Base-by-base conservation (phyloP, 2,888 invertebrate species). In the Argyresthia goedartella region DNA sequence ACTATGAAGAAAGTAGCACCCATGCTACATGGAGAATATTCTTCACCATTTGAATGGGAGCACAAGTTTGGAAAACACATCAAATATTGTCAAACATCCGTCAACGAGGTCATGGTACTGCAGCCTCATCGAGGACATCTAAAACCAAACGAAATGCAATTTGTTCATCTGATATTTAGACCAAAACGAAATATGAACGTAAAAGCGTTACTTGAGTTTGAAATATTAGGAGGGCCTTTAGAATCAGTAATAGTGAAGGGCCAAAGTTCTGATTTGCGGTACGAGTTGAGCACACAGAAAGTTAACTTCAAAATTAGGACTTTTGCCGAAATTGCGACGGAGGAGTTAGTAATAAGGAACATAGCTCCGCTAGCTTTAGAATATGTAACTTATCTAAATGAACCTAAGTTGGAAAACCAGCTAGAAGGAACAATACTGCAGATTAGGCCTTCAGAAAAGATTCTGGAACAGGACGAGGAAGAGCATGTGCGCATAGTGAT, bases 141-240 rank as follows among this genome's bases (percentile, higher is more conserved):
- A 35, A 81, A 82, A 55, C 88, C 89, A 4, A 81, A 73, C 59
- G 88, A 89, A 68, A 65, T 72, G 51, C 85, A 87, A 62, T 68
- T 79, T 52, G 60, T 89, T 48, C 81, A 86, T 49, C 70, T 90
- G 3, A 76, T 81, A 52, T 88, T 89, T 57, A 76, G 69, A 55
- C 88, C 89, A 3, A 73, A 67, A 53, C 54, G 57, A 4, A 80
- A 89, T 58, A 78, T 81, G 8, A 76, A 63, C 51, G 66, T 89
- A 3, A 70, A 72, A 52, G 88, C 86, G n/a, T 60, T 66, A 34
- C 69, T 88, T 0, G 71, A 86, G 54, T 90, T 89, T 62, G 78
- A 88, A 57, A 82, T 91, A 33, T 62, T 86, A 39, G 89, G 88
- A 8, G 91, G 91, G 1, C 89, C 89, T 1, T 61, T 87, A 0